phyloP scores from a whole-genome alignment of 2,113 vertebrate species.

The Cepphus grylle region DNA sequence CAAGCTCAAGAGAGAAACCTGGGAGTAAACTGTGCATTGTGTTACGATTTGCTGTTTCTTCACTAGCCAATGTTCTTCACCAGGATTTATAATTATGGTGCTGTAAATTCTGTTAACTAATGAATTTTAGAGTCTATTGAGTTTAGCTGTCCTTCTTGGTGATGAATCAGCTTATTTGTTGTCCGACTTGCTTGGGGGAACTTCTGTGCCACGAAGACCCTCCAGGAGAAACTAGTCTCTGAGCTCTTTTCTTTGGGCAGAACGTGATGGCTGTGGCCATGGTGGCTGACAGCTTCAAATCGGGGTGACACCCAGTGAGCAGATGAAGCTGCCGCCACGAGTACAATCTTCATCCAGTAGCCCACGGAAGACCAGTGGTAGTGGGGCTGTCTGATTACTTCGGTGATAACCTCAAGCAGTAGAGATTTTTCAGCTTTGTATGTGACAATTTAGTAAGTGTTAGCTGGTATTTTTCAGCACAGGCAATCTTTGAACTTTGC shows the following conservation, averaged over 20 bases:
- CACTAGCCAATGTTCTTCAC: background rate
- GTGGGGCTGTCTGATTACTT: background rate
- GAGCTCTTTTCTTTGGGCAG: background rate
- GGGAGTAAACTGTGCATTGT: background rate
- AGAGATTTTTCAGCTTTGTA: background rate
- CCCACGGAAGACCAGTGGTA: background rate
- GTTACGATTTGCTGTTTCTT: background rate
- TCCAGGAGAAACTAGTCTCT: background rate
- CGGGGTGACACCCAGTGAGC: background rate
- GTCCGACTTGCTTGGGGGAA: fast-evolving
- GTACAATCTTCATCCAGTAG: background rate
- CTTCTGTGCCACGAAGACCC: background rate
- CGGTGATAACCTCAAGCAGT: background rate
- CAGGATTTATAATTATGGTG: background rate
- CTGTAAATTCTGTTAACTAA: background rate
- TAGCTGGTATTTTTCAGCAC: background rate
- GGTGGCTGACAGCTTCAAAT: background rate
- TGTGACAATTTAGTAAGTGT: background rate
- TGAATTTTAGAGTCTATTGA: background rate
- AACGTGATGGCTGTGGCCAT: background rate
- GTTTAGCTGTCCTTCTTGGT: background rate
- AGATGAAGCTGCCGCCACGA: background rate
- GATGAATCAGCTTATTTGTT: background rate
- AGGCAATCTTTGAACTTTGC: background rate
- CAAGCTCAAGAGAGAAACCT: background rate